Evolutionary conservation across 2,113 vertebrate species (phyloP), one percentile per base, ranked within the genome.

Genomic region (Desmodus rotundus): DNA sequence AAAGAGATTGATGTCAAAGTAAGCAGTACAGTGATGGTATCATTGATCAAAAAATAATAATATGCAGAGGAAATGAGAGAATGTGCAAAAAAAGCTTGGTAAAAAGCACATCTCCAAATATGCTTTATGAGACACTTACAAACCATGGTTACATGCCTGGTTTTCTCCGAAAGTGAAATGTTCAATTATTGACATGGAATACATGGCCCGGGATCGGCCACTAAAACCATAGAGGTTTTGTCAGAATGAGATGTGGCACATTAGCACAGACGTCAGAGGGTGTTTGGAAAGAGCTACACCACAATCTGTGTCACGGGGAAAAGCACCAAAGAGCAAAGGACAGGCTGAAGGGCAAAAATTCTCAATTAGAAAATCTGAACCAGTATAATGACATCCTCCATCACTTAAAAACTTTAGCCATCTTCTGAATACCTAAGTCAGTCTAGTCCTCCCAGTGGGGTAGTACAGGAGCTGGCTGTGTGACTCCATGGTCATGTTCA

Each of bases 31-130:
- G n/a, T 3, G 12, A 91, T 93, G 91, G 76, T 96, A 38, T 91
- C 96, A 92, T 80, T 92, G 90, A 89, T 95, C 94, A 50, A 86
- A 81, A 94, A 96, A 94, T 36, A 70, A 97, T 95, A 97, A 97
- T 97, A 97, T 97, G 98, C 95, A 97, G 91, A 96, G 98, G 93
- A 96, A 98, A 96, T 98, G 94, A 98, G 93, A 98, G 97, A 97
- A 98, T 97, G 93, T 96, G 87, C 76, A 98, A 98, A 98, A 98
- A 19, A 98, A 73, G 61, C 87, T 97, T 97, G 92, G 94, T 96
- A 87, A 98, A 97, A 98, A 95, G 93, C 86, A 95, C 17, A 90
- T 96, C 58, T 97, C 86, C 95, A 98, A 97, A 98, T 96, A 96
- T 73, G 90, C 95, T 95, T 98, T 94, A 86, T 96, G 89, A 97